Evolutionary conservation across 2,888 invertebrate genomes (phyloP), one percentile per base, ranked within the genome.

Genomic region (Sussaba pulchella): DNA sequence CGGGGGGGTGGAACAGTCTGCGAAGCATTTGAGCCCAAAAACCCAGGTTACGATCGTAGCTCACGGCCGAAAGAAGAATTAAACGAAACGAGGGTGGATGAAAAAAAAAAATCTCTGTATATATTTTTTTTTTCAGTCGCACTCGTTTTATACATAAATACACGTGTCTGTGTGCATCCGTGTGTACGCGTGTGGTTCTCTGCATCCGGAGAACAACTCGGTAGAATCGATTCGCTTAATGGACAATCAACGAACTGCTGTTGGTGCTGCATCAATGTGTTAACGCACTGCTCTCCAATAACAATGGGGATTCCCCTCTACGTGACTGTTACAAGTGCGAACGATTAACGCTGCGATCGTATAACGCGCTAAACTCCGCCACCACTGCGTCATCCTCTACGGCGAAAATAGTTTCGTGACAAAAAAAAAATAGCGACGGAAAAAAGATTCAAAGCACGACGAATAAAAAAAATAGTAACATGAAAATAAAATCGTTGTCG

Each of bases 221-320:
- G 61, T n/a, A 75, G 71, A 75, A 71, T 76, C 78, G 81, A 83
- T 79, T 83, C 76, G 71, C 78, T 76, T 83, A 81, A 81, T 81
- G 76, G 83, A 81, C 83, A 83, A 83, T 83, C 83, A 81, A 83
- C 78, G 73, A 75, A 75, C 75, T 71, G 79, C 79, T 79, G 61
- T 41, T 47, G 64, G 59, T 43, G 73, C 66, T 74, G 59, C 64
- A 63, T 50, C 63, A 19, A 21, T 69, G 82, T 70, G 73, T 78
- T 75, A 71, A 71, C 71, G 78, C 69, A 21, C 14, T 54, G 41
- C 43, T 59, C 41, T 50, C 59, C 57, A 61, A 82, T 66, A 76
- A 81, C 78, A 77, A 75, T 78, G 71, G 50, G 43, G 70, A 76
- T 82, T 71, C 52, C 36, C 61, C 43, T 77, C 52, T 39, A 71